These are phyloP conservation scores for Podocnemis expansa DNA, from an alignment of 2,113 vertebrate genomes.

Conservation along the genomic window DNA sequence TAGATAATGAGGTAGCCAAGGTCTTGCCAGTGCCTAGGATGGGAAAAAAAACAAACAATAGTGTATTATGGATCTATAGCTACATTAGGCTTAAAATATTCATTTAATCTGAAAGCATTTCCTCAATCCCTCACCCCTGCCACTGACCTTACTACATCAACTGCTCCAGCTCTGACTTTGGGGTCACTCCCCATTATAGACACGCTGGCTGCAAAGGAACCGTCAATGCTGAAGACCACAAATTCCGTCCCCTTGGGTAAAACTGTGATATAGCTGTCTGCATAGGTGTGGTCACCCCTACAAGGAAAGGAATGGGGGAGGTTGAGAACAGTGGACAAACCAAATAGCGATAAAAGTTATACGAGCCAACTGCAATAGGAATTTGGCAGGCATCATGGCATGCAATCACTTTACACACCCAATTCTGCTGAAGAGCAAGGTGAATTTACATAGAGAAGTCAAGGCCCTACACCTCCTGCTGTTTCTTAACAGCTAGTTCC, in stretches of 20 bases:
- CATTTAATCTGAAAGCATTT: neutral
- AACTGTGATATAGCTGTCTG: conserved; percentile 94
- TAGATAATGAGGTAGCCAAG: conserved; percentile 98
- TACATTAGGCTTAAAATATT: rapidly evolving
- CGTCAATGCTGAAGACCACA: conserved; percentile 98
- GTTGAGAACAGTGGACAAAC: neutral
- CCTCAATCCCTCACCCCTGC: rapidly evolving
- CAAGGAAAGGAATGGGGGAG: neutral
- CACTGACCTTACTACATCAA: conserved; percentile 94
- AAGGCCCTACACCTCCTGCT: neutral
- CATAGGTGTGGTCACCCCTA: conserved; percentile 95
- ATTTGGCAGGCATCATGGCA: neutral
- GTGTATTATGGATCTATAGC: rapidly evolving
- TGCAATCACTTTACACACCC: neutral
- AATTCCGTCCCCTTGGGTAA: conserved; percentile 92
- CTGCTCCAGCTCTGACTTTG: conserved; percentile 95
- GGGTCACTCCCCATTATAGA: conserved; percentile 99
- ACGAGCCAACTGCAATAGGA: neutral
- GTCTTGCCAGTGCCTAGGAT: conserved; percentile 95
- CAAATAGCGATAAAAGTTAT: no score
- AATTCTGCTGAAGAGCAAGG: neutral
- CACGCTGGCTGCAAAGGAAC: conserved; percentile 98
- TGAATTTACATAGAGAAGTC: neutral
- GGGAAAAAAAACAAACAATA: neutral
- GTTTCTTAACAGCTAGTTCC: neutral